phyloP scores from a whole-genome alignment of 2,888 invertebrate genomes.

The Epirrita christyi region DNA sequence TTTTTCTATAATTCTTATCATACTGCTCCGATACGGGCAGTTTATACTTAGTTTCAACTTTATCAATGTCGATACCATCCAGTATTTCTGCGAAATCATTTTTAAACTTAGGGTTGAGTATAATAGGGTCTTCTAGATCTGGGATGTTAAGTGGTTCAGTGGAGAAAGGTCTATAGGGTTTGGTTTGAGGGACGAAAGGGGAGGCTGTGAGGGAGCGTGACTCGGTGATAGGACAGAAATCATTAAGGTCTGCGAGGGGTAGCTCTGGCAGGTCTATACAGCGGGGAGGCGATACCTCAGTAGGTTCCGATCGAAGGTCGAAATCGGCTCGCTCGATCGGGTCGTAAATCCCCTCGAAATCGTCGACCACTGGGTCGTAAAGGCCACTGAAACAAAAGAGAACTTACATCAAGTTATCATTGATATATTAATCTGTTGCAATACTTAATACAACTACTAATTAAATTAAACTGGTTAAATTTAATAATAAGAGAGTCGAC shows the following conservation, averaged over 20 bases:
- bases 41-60: slow-evolving; percentile 59
- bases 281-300: slow-evolving; percentile 61
- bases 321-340: slow-evolving; percentile 68
- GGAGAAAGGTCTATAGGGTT: slow-evolving; percentile 69
- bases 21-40: slow-evolving; percentile 71
- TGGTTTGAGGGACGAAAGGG: slow-evolving; percentile 55
- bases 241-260: slow-evolving; percentile 30
- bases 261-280: slow-evolving; percentile 49
- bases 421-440: too few relatives aligned
- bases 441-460: too few relatives aligned
- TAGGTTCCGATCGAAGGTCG: slow-evolving; percentile 69
- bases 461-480: too few relatives aligned
- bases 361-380: slow-evolving; percentile 75
- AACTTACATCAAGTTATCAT: slow-evolving; percentile 3
- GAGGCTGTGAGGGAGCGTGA: slow-evolving; percentile 60
- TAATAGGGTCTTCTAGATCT: slow-evolving; percentile 69
- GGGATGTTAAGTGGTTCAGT: slow-evolving; percentile 66
- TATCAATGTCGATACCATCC: slow-evolving; percentile 43
- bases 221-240: slow-evolving; percentile 35
- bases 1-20: slow-evolving; percentile 58
- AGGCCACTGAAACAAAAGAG: slow-evolving; percentile 66
- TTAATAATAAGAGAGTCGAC: too few relatives aligned
- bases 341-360: slow-evolving; percentile 68
- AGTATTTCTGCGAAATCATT: slow-evolving; percentile 56
- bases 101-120: slow-evolving; percentile 64